Conservation (phyloP, 2,113 vertebrate species). For the Neolamprologus sp. region DNA sequence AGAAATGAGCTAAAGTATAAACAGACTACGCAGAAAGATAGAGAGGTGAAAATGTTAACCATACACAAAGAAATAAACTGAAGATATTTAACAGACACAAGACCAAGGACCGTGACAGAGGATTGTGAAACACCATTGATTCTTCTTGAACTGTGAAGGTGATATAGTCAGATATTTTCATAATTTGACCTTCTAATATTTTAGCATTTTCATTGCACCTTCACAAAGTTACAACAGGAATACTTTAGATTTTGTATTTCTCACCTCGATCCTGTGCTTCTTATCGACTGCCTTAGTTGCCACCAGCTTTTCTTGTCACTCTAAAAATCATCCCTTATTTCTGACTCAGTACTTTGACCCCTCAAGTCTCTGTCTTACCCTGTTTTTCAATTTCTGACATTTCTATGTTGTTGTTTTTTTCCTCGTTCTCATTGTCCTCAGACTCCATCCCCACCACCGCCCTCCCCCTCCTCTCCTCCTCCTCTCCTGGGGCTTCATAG, state of each 20-base stretch:
- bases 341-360: slow-evolving; percentile 38
- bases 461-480: slow-evolving; percentile 3
- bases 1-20: background rate
- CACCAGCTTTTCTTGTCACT: slow-evolving; percentile 8
- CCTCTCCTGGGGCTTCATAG: slow-evolving; percentile 46
- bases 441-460: background rate
- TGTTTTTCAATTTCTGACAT: slow-evolving; percentile 47
- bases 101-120: rapidly evolving
- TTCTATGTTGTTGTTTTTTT: slow-evolving; percentile 22
- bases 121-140: background rate
- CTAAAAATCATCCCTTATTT: slow-evolving; percentile 11
- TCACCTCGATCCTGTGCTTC: background rate
- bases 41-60: background rate
- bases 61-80: background rate
- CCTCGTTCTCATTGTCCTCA: slow-evolving; percentile 41
- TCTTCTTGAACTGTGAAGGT: background rate
- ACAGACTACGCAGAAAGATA: background rate
- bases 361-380: slow-evolving; percentile 40
- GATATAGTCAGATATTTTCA: background rate
- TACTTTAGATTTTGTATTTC: background rate
- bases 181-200: background rate
- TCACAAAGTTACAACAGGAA: background rate
- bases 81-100: background rate
- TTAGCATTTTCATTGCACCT: background rate
- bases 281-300: background rate